These are phyloP conservation scores for Dendropsophus ebraccatus DNA, from an alignment of 2,113 vertebrate species.

Conservation along the genomic window DNA sequence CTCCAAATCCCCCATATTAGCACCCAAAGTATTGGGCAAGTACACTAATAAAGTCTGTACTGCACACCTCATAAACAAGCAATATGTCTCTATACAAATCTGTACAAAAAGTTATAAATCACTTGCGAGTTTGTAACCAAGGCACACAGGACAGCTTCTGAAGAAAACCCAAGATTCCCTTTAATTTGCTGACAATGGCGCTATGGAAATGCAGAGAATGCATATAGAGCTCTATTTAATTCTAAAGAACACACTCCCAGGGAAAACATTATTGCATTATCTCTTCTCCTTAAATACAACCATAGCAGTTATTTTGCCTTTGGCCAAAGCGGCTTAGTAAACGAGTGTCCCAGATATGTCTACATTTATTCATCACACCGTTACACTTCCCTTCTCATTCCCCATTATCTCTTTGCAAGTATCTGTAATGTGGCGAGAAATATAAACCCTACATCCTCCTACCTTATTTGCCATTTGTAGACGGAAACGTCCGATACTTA, in stretches of 20 bases:
- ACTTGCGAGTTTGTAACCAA: background rate
- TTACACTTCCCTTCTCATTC: conserved; percentile 27
- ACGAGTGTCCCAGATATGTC: conserved; percentile 55
- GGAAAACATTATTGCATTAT: conserved; percentile 37
- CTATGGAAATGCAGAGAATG: background rate
- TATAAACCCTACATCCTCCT: background rate
- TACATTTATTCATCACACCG: conserved; percentile 50
- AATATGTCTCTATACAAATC: background rate
- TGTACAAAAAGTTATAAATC: background rate
- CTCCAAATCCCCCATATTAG: background rate
- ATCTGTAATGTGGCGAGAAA: background rate
- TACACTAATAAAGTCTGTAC: background rate
- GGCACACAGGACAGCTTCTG: background rate
- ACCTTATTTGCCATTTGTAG: background rate
- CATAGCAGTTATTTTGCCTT: conserved; percentile 47
- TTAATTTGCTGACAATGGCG: background rate
- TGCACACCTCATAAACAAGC: background rate
- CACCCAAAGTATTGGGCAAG: background rate
- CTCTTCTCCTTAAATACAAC: conserved; percentile 24
- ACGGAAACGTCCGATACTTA: background rate
- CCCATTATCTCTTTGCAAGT: conserved; percentile 18
- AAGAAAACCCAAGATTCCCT: background rate
- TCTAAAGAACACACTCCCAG: background rate
- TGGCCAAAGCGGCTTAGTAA: conserved; percentile 50
- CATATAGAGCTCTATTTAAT: background rate